phyloP scores from a whole-genome alignment of 1,140 invertebrate species.

The Alviniconcha marisindica region DNA sequence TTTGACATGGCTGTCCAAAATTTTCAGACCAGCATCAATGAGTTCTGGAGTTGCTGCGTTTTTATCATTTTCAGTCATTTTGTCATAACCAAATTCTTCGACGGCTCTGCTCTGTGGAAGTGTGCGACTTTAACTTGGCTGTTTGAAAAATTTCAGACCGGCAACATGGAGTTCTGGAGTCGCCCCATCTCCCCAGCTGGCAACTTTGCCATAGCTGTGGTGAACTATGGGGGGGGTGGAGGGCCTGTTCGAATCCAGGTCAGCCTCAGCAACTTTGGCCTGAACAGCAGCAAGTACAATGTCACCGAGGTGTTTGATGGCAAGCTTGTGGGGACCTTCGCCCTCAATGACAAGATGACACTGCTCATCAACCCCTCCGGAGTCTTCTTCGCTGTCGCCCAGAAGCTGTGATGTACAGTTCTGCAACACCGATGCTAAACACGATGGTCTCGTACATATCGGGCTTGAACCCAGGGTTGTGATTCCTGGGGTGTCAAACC shows the following conservation, averaged over 20 bases:
- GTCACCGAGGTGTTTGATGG: slow-evolving; percentile 81
- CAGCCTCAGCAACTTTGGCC: slow-evolving; percentile 86
- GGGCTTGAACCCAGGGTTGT: no score
- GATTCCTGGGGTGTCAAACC: no score
- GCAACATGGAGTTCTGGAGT: slow-evolving; percentile 60
- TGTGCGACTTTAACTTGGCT: no score
- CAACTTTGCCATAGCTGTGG: slow-evolving; percentile 51
- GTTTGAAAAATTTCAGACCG: no score
- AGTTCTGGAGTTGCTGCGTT: no score
- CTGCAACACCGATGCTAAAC: no score
- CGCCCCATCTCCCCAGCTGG: slow-evolving; percentile 49
- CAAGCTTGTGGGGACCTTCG: slow-evolving; percentile 81
- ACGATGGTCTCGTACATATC: no score
- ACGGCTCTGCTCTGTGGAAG: no score
- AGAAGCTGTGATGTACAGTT: background rate
- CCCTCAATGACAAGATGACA: slow-evolving; percentile 91
- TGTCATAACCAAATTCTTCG: no score
- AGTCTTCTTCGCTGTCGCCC: slow-evolving; percentile 53
- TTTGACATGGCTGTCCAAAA: no score
- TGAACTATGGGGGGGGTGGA: slow-evolving; percentile 50
- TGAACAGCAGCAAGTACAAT: slow-evolving; percentile 87
- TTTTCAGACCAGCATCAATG: no score
- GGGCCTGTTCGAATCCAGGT: slow-evolving; percentile 28
- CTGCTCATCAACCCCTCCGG: slow-evolving; percentile 96
- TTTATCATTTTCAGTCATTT: no score